Conservation (phyloP, 2,797 vertebrate genomes). For the Danionella dracula region DNA sequence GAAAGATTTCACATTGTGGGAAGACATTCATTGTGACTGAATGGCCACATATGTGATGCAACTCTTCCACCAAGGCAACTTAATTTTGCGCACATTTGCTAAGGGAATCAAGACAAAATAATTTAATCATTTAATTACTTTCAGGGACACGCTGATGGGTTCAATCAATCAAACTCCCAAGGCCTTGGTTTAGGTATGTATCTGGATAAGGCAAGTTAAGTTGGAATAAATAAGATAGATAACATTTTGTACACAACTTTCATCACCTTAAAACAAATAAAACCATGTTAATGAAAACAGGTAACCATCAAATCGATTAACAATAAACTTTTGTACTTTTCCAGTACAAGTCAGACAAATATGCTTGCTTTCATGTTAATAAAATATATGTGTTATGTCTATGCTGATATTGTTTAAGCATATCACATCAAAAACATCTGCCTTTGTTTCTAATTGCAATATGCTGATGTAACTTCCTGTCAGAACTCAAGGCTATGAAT, state of each 20-base stretch:
- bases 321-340: too few species aligned
- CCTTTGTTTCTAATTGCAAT: slow-evolving; percentile 17
- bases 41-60: slow-evolving; percentile 21
- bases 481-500: slow-evolving; percentile 19
- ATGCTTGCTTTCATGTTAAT: too few species aligned
- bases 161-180: slow-evolving; percentile 24
- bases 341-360: too few species aligned
- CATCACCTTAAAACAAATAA: too few species aligned
- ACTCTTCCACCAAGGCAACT: background rate
- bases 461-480: slow-evolving; percentile 20
- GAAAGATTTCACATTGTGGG: background rate
- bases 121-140: slow-evolving; percentile 44
- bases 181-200: slow-evolving; percentile 26
- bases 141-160: slow-evolving; percentile 27
- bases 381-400: too few species aligned
- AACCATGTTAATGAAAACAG: too few species aligned
- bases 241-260: too few species aligned
- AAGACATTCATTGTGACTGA: background rate
- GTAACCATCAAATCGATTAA: too few species aligned
- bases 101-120: slow-evolving; percentile 28
- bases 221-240: slow-evolving; percentile 14
- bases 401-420: background rate
- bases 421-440: slow-evolving; percentile 5
- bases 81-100: background rate
- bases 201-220: slow-evolving; percentile 20